Conservation (phyloP, 2,888 invertebrate species). For the Adelognathus sp. region DNA sequence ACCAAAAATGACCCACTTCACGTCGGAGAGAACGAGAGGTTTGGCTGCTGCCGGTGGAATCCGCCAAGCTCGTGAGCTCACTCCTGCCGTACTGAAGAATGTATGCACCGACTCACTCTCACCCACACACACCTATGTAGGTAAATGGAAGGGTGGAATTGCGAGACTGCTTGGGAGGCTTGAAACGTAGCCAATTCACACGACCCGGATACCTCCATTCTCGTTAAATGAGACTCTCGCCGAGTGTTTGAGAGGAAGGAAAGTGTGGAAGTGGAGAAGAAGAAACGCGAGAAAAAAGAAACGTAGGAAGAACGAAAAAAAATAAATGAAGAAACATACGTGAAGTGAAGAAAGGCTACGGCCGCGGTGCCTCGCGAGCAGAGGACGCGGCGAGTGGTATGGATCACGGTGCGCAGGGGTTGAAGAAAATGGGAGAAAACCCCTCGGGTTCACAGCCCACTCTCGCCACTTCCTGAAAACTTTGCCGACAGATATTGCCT, state of each 20-base stretch:
- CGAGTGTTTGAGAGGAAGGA: constrained; percentile 50
- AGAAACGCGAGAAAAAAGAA: too few relatives aligned
- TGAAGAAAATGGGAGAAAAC: constrained; percentile 2
- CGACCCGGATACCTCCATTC: constrained; percentile 64
- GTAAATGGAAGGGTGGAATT: constrained; percentile 32
- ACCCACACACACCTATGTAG: too few relatives aligned
- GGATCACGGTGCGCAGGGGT: background rate
- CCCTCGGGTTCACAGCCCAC: constrained; percentile 22
- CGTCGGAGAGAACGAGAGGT: constrained; percentile 5
- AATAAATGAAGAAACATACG: constrained; percentile 31
- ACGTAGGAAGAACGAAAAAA: background rate
- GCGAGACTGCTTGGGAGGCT: constrained; percentile 60
- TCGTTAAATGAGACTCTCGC: constrained; percentile 63
- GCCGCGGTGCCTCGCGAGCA: constrained; percentile 43
- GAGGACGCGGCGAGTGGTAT: constrained; percentile 46
- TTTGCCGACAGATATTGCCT: constrained; percentile 62
- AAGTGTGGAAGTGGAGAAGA: constrained; percentile 31
- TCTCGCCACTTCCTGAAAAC: constrained; percentile 53
- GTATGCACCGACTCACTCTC: too few relatives aligned
- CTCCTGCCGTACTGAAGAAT: background rate
- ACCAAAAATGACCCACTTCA: constrained; percentile 54
- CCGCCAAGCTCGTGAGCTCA: constrained; percentile 25
- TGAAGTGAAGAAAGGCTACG: constrained; percentile 16
- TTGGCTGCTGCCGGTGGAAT: constrained; percentile 2
- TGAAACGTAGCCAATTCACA: constrained; percentile 65